These are phyloP conservation scores for Cotesia glomerata DNA, from an alignment of 1,140 invertebrate genomes.

Conservation along the genomic window DNA sequence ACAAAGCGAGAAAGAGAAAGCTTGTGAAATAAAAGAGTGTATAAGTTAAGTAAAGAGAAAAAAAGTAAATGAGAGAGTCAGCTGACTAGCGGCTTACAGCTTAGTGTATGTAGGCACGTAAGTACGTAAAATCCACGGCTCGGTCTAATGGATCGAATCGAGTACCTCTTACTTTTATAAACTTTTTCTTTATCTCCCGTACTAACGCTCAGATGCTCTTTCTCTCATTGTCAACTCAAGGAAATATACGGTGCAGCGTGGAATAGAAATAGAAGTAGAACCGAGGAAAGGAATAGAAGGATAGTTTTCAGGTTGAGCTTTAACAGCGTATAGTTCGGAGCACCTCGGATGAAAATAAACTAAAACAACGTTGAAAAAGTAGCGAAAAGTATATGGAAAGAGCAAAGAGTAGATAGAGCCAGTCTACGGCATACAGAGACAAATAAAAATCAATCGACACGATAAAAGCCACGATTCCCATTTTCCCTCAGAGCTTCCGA, in stretches of 20 bases:
- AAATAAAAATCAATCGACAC: constrained; percentile 40
- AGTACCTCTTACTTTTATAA: no score
- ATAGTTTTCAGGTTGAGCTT: no score
- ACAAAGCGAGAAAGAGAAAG: neutral
- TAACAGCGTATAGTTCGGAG: neutral
- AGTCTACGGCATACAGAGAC: constrained; percentile 30
- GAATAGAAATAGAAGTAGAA: no score
- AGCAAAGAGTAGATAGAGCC: neutral
- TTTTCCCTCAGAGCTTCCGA: constrained; percentile 28
- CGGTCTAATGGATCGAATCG: neutral
- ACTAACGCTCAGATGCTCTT: no score
- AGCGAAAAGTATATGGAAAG: neutral
- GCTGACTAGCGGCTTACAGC: no score
- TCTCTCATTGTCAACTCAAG: no score
- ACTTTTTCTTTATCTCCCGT: no score
- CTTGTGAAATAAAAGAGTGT: neutral
- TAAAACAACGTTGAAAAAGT: neutral
- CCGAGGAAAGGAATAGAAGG: no score
- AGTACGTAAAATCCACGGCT: constrained; percentile 7
- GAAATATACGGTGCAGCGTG: no score
- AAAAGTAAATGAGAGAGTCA: no score
- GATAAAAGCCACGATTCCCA: constrained; percentile 37
- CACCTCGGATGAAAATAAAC: neutral
- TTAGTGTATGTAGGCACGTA: neutral
- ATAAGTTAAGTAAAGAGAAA: neutral